Base-by-base conservation (phyloP, 2,888 invertebrate species). In the Lepidochrysops patricia region DNA sequence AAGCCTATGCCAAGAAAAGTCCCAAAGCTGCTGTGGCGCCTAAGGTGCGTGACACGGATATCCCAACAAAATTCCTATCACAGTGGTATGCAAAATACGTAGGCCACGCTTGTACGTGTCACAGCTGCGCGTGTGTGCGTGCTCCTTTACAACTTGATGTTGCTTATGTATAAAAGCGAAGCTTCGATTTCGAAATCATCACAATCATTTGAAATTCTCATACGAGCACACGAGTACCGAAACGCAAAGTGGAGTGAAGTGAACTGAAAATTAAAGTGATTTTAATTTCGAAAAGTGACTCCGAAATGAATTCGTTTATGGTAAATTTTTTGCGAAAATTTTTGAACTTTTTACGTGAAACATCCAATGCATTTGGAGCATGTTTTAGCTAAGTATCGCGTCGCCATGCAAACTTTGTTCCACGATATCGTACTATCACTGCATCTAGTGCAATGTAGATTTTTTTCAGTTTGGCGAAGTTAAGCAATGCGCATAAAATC, bases 141-240 rank as follows among this genome's bases (percentile, higher is more conserved):
- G 72, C 65, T 70, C 76, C 76, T 78, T 77, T 74, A 77, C 76
- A 81, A 79, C 74, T 80, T 79, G 85, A 85, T 87, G 84, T 82
- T 84, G 83, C 85, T 80, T 82, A 82, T 84, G 81, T 88, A 88
- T 88, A 88, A 84, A 89, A 89, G 84, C 84, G 80, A 76, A 74
- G 82, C 79, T 79, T 67, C 68, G 83, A 84, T 89, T 88, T 86
- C 87, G 87, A 87, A 85, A 88, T 88, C 87, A 86, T 79, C 89
- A 89, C 72, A 88, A 79, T 82, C 79, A 83, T 83, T 87, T 87
- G 83, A 77, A 77, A 81, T 82, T 69, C 82, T 82, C 83, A 78
- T 78, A 84, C 79, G 81, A 83, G 82, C 82, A 80, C 72, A 86
- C 86, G 77, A 76, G 73, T 73, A 76, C 77, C 76, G 77, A 84